Evolutionary conservation across 1,140 invertebrate genomes (phyloP).

Genomic region (Ooceraea biroi): DNA sequence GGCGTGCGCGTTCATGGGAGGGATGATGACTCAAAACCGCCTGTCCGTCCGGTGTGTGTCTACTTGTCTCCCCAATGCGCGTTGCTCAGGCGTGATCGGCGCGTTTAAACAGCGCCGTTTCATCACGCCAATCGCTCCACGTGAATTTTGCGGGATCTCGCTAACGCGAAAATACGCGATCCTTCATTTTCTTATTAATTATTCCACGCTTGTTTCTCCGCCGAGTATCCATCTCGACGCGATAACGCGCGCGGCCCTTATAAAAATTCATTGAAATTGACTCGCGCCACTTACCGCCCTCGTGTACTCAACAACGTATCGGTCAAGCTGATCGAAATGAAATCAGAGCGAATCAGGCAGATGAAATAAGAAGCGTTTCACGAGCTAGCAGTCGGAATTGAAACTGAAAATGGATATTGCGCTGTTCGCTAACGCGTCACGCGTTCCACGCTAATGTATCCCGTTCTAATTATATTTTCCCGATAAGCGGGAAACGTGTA

Average conservation of each 20-base stretch:
- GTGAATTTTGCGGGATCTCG: background rate
- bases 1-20: background rate
- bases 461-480: background rate
- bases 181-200: constrained; percentile 15
- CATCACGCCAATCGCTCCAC: constrained; percentile 6
- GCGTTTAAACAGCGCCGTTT: constrained; percentile 43
- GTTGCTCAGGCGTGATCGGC: constrained; percentile 17
- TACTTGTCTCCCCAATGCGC: constrained; percentile 41
- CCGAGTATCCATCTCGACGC: constrained; percentile 13
- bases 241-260: constrained; percentile 35
- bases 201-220: too few relatives aligned
- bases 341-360: constrained; percentile 9
- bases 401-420: background rate
- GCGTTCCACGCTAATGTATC: background rate
- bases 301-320: constrained; percentile 36
- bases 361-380: background rate
- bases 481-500: background rate
- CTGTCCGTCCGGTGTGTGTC: constrained; percentile 25
- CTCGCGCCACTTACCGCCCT: constrained; percentile 18
- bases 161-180: constrained; percentile 13
- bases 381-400: background rate
- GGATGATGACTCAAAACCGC: constrained; percentile 39
- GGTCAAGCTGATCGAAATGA: constrained; percentile 32
- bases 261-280: constrained; percentile 55
- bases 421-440: too few relatives aligned